Evolutionary conservation across 2,113 vertebrate genomes (phyloP).

Genomic region (Marmota monax): DNA sequence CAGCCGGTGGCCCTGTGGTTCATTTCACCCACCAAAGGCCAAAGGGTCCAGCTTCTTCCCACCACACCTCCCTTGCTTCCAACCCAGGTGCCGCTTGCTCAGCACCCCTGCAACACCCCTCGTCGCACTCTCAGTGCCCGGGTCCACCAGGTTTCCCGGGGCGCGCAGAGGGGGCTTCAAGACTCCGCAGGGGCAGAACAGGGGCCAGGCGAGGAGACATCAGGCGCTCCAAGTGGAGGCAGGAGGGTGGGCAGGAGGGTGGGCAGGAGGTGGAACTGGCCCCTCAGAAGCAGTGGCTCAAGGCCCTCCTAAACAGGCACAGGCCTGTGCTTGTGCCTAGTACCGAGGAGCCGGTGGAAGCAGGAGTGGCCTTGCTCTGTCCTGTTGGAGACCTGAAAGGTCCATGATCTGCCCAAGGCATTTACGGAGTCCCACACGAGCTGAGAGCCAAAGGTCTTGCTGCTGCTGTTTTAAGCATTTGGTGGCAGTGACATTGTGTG

Average conservation of each 20-base stretch:
- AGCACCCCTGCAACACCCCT: not conserved
- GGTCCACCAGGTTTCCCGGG: not conserved
- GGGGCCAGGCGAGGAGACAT: not conserved
- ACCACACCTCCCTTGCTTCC: not conserved
- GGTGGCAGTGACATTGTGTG: too few relatives aligned
- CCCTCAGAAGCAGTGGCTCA: too few relatives aligned
- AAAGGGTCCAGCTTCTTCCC: not conserved
- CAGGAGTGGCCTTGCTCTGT: too few relatives aligned
- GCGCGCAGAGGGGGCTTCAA: not conserved
- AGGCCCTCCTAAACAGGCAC: too few relatives aligned
- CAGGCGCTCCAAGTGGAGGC: not conserved
- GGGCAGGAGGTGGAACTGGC: too few relatives aligned
- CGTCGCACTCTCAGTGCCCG: too few relatives aligned
- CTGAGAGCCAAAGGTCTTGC: not conserved
- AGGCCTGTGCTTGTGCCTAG: not conserved
- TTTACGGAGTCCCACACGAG: too few relatives aligned
- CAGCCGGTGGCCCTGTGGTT: fast-evolving
- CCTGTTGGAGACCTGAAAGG: not conserved
- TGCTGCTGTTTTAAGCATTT: not conserved
- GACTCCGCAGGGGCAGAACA: not conserved
- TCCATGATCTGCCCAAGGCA: too few relatives aligned
- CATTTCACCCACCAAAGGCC: not conserved
- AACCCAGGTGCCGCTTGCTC: fast-evolving
- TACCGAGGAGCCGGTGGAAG: not conserved
- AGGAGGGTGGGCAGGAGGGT: too few relatives aligned